These are phyloP conservation scores for Drosophila pegasa DNA, from an alignment of 2,888 invertebrate genomes.

Conservation along the genomic window DNA sequence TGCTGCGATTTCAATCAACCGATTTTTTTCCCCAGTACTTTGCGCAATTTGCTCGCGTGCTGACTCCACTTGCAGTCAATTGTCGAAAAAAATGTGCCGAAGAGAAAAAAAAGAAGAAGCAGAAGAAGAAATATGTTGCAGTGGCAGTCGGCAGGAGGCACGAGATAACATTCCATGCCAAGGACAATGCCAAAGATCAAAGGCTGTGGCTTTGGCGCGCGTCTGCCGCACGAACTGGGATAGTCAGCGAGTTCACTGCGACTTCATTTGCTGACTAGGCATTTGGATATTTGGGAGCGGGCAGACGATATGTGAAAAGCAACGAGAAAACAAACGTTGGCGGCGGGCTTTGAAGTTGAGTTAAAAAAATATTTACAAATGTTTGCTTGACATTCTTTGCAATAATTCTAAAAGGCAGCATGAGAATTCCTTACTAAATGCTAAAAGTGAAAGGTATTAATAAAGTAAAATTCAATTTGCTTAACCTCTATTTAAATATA, in stretches of 20 bases:
- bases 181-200: slow-evolving; percentile 73
- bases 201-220: slow-evolving; percentile 40
- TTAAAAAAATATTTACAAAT: slow-evolving; percentile 8
- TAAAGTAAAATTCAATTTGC: too few species aligned
- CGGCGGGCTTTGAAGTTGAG: slow-evolving; percentile 30
- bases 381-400: slow-evolving; percentile 4
- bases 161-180: slow-evolving; percentile 38
- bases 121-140: slow-evolving; percentile 11
- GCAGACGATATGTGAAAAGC: not conserved
- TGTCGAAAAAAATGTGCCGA: slow-evolving; percentile 17
- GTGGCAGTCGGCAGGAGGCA: slow-evolving; percentile 21
- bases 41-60: slow-evolving; percentile 47
- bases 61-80: slow-evolving; percentile 31
- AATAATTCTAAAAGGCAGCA: not conserved
- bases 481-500: too few species aligned
- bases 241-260: slow-evolving; percentile 1
- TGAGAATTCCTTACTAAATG: not conserved
- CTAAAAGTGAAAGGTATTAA: not conserved
- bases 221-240: slow-evolving; percentile 27
- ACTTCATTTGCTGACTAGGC: not conserved
- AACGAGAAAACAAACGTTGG: not conserved
- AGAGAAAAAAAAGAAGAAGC: slow-evolving; percentile 15
- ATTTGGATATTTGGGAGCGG: not conserved
- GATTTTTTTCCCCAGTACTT: slow-evolving; percentile 17
- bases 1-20: slow-evolving; percentile 50